phyloP scores from a whole-genome alignment of 2,888 invertebrate species.

The Spialia ferax region DNA sequence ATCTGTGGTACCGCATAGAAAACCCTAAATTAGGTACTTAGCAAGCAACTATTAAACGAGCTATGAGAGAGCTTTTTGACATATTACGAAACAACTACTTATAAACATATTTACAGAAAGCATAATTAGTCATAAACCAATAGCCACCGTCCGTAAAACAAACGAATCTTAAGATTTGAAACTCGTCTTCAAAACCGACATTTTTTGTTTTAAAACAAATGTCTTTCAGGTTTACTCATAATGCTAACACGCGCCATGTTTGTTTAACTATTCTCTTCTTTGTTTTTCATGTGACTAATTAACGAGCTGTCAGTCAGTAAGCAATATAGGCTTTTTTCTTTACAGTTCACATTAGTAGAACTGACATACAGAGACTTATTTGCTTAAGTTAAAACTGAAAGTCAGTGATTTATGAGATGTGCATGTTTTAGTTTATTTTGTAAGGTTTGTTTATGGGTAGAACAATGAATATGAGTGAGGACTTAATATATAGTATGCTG shows the following conservation, averaged over 20 bases:
- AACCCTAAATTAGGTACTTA: too few species aligned
- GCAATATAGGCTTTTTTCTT: conserved; percentile 13
- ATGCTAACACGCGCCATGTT: conserved; percentile 30
- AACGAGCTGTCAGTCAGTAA: conserved; percentile 17
- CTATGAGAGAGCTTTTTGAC: too few species aligned
- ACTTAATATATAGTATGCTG: neutral
- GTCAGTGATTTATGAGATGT: conserved; percentile 1
- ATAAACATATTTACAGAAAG: too few species aligned
- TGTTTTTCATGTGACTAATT: conserved; percentile 29
- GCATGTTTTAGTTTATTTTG: neutral
- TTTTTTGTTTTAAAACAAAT: conserved; percentile 29
- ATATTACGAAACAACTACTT: too few species aligned
- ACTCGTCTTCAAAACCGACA: conserved; percentile 3
- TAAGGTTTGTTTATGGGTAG: neutral
- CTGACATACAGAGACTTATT: conserved; percentile 11
- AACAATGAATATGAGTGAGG: neutral
- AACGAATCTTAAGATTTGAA: neutral
- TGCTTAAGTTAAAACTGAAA: conserved; percentile 16
- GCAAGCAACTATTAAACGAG: too few species aligned
- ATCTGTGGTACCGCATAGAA: too few species aligned
- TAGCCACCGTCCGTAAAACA: neutral
- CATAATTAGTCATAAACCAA: too few species aligned
- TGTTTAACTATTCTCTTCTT: conserved; percentile 17
- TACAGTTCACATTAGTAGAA: conserved; percentile 14
- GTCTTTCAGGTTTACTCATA: conserved; percentile 18